Evolutionary conservation across 2,888 invertebrate genomes (phyloP).

Genomic region (Pseudococcus viburni): DNA sequence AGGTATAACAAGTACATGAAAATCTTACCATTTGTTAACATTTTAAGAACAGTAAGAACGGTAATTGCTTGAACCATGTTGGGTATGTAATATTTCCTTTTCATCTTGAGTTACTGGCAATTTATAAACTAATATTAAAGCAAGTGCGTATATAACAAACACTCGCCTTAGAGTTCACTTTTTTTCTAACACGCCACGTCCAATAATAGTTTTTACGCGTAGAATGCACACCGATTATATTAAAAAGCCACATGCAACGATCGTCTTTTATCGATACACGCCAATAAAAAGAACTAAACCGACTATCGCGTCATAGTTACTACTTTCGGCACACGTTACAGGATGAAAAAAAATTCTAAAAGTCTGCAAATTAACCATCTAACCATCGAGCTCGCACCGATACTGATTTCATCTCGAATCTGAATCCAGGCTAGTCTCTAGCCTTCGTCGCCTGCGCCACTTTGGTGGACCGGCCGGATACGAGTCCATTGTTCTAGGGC

Average conservation of each 20-base stretch:
- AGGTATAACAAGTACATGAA: neutral
- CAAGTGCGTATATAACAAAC: conserved; percentile 54
- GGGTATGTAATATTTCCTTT: conserved; percentile 75
- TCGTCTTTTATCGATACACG: conserved; percentile 52
- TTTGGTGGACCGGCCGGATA: conserved; percentile 71
- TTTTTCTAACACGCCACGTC: conserved; percentile 46
- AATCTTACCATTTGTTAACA: conserved; percentile 83
- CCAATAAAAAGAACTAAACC: neutral
- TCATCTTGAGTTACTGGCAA: conserved; percentile 74
- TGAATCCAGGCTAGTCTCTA: conserved; percentile 63
- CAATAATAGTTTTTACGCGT: conserved; percentile 38
- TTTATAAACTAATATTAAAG: conserved; percentile 19
- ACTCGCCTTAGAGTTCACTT: conserved; percentile 51
- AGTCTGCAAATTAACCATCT: conserved; percentile 49
- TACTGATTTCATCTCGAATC: conserved; percentile 61
- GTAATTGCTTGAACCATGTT: conserved; percentile 89
- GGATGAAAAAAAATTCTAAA: neutral
- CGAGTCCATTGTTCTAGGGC: conserved; percentile 71
- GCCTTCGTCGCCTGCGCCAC: conserved; percentile 68
- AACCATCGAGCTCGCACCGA: conserved; percentile 42
- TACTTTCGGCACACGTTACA: neutral
- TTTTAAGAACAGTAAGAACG: conserved; percentile 85
- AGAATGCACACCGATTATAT: conserved; percentile 21
- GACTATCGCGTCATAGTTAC: conserved; percentile 17
- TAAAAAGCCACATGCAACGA: conserved; percentile 27